Base-by-base conservation (phyloP, 1,140 invertebrate species). In the Apis dorsata region DNA sequence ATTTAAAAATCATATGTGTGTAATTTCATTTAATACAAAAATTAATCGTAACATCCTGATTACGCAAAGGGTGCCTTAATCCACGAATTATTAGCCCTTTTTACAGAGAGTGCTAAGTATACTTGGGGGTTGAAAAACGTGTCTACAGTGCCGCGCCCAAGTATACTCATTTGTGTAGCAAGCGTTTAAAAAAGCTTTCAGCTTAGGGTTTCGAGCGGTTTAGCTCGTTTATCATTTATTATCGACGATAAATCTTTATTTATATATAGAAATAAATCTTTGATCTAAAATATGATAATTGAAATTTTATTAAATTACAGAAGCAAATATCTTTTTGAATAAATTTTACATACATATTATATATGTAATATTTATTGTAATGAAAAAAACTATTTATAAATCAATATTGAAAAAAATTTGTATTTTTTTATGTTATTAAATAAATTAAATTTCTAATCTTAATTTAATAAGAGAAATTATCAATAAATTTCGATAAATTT, bases 141-240 rank as follows among this genome's bases (percentile, higher is more conserved):
- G 85, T 75, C 82, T 77, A 70, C 81, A 63, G 62, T 76, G 81
- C 86, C 86, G 86, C 86, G 65, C 86, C 85, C 66, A 84, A 77
- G 77, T 60, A 59, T 86, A 24, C 74, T 84, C 69, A 71, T 86
- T 77, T 80, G 68, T 62, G 34, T 83, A 79, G 57, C 68, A 19
- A n/a, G 59, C 81, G 59, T 83, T 83, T 78, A 55, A 79, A 83
- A 72, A 78, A 78, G 34, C 68, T 15, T 82, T 66, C 68, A 66
- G 28, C 72, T 53, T 69, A 11, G 65, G 55, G 55, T 60, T 82
- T 57, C 73, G 21, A 62, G 49, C 21, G 28, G 17, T 77, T 69
- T 24, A 62, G 0, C 24, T 53, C 65, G 74, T 59, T 77, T 44
- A 62, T 77, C 65, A 3, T 68, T 66, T 28, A 70, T 77, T 34